phyloP scores from a whole-genome alignment of 2,888 invertebrate species.

The Synergus itoensis region DNA sequence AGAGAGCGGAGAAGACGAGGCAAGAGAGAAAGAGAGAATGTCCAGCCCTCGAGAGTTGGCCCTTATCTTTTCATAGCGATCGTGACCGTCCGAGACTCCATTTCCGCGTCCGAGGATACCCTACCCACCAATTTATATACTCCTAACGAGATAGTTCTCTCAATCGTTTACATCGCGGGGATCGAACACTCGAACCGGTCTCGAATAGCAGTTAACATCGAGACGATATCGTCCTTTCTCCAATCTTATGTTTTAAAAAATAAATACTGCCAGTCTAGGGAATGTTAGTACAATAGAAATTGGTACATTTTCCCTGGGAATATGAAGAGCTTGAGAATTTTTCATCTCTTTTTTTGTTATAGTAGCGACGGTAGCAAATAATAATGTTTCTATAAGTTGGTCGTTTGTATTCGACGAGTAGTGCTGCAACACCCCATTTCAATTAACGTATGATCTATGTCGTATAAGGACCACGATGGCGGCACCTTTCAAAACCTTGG shows the following conservation, averaged over 20 bases:
- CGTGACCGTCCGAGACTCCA: slow-evolving; percentile 74
- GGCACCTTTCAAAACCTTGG: slow-evolving; percentile 72
- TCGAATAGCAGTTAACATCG: slow-evolving; percentile 51
- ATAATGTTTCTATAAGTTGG: slow-evolving; percentile 78
- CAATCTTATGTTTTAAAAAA: background rate
- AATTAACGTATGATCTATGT: slow-evolving; percentile 78
- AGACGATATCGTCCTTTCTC: slow-evolving; percentile 48
- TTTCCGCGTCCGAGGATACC: slow-evolving; percentile 74
- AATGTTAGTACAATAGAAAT: slow-evolving; percentile 13
- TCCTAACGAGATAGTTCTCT: slow-evolving; percentile 70
- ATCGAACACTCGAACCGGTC: slow-evolving; percentile 56
- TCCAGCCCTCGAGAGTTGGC: slow-evolving; percentile 64
- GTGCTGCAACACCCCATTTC: slow-evolving; percentile 75
- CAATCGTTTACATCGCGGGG: slow-evolving; percentile 72
- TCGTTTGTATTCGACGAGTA: slow-evolving; percentile 77
- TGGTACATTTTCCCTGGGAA: slow-evolving; percentile 53
- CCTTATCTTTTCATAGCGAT: slow-evolving; percentile 76
- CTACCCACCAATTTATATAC: slow-evolving; percentile 71
- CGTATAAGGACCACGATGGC: slow-evolving; percentile 69
- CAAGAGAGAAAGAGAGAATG: slow-evolving; percentile 52
- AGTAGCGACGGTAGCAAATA: slow-evolving; percentile 68
- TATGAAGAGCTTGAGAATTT: slow-evolving; percentile 23
- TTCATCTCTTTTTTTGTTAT: slow-evolving; percentile 42
- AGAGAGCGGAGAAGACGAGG: slow-evolving; percentile 55
- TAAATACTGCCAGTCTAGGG: background rate